These are phyloP conservation scores for Xanthorhoe spadicearia DNA, from an alignment of 2,888 invertebrate species.

Conservation along the genomic window DNA sequence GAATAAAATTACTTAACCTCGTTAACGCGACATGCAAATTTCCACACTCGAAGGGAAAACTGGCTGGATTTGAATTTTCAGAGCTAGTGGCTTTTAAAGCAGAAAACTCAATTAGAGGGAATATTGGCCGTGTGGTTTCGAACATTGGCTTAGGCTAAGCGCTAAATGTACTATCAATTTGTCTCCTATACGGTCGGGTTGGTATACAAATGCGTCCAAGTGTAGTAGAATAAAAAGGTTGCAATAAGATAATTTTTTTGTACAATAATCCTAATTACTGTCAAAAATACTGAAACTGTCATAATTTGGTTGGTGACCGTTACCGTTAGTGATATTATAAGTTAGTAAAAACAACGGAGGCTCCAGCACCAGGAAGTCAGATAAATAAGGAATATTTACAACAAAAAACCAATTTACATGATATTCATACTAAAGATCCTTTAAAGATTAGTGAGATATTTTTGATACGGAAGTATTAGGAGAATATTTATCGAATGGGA, in stretches of 20 bases:
- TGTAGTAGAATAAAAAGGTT: too few relatives aligned
- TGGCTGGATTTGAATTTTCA: conserved; percentile 47
- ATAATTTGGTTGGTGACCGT: too few relatives aligned
- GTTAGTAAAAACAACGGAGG: too few relatives aligned
- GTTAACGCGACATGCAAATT: conserved; percentile 35
- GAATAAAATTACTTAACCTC: conserved; percentile 18
- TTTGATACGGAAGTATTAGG: not conserved
- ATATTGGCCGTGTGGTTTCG: conserved; percentile 46
- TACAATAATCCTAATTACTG: not conserved
- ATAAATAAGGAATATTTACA: too few relatives aligned
- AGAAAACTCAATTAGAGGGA: conserved; percentile 60
- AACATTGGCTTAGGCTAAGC: conserved; percentile 1
- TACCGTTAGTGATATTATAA: too few relatives aligned
- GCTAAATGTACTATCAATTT: not conserved
- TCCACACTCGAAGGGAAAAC: conserved; percentile 39
- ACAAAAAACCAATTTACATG: too few relatives aligned
- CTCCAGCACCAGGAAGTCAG: too few relatives aligned
- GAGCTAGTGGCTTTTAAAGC: conserved; percentile 51
- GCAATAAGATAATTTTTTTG: too few relatives aligned
- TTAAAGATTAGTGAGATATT: not conserved
- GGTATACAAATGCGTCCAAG: not conserved
- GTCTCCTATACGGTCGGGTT: not conserved
- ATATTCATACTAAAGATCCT: too few relatives aligned
- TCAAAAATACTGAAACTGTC: not conserved
- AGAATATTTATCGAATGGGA: not conserved